phyloP scores from a whole-genome alignment of 2,888 invertebrate genomes.

The Abscondita cerata region DNA sequence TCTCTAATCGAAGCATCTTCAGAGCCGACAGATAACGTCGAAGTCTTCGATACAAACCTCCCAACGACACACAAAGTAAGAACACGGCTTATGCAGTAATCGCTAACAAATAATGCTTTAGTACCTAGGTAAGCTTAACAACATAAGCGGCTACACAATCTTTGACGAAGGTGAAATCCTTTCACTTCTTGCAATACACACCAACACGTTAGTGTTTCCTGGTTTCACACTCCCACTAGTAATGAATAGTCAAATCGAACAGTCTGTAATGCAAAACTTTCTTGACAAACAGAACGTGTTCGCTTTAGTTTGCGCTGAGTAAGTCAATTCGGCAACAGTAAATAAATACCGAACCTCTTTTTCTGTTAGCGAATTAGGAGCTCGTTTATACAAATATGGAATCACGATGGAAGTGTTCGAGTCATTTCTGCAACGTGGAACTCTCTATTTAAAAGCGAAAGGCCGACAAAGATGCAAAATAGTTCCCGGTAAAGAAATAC shows the following conservation, averaged over 20 bases:
- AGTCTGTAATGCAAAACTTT: conserved; percentile 65
- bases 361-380: conserved; percentile 35
- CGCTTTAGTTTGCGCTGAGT: conserved; percentile 66
- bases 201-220: conserved; percentile 71
- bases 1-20: background rate
- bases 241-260: conserved; percentile 59
- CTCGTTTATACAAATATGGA: conserved; percentile 58
- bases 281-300: conserved; percentile 69
- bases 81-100: background rate
- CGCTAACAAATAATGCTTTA: conserved; percentile 35
- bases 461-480: conserved; percentile 79
- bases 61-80: conserved; percentile 55
- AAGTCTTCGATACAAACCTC: conserved; percentile 54
- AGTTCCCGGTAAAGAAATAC: conserved; percentile 54
- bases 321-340: conserved; percentile 38
- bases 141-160: conserved; percentile 55
- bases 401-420: conserved; percentile 74
- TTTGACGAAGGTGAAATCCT: conserved; percentile 55
- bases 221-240: conserved; percentile 82
- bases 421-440: conserved; percentile 65
- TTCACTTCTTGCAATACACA: conserved; percentile 52
- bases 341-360: no score
- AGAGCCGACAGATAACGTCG: conserved; percentile 15
- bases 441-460: conserved; percentile 69
- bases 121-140: conserved; percentile 56